Base-by-base conservation (phyloP, 2,113 vertebrate species). In the Jaculus jaculus region DNA sequence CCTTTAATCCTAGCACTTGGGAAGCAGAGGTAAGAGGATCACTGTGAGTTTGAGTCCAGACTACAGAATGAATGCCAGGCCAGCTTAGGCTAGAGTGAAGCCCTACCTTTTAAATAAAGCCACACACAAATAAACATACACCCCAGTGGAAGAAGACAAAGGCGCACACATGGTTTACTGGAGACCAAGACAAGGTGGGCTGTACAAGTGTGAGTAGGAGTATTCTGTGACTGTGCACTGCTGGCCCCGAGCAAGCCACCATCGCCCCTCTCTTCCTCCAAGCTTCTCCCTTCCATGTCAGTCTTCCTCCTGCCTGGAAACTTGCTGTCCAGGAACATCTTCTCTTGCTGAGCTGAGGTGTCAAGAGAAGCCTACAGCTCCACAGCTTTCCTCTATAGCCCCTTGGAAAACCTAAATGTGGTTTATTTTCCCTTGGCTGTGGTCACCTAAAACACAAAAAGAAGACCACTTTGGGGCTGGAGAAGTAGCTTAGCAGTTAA, bases 41-140 rank as follows among this genome's bases (percentile, higher is more conserved):
- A 8, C 42, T 47, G 8, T 47, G 42, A 47, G 42, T 47, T 47
- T 47, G 42, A 47, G 42, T 5, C 42, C 42, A 47, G 42, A 47
- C 42, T 47, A 47, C 42, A 47, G 42, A 47, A 61, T 61, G 60
- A 61, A 12, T 61, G 20, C 60, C 7, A 61, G 15, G 20, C 60
- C 15, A 21, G 20, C 60, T 12, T 61, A 12, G 15, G 20, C 15
- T 61, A 15, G n/a, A 10, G 26, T 20, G 61, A 32, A 34, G 21
- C 28, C 26, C 3, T 82, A 69, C 51, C 63, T 54, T 5, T 20
- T 94, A 21, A 86, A 92, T n/a, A n/a, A n/a, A n/a, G n/a, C n/a
- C n/a, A n/a, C n/a, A n/a, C n/a, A n/a, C n/a, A n/a, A n/a, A 88
- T 92, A 18, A 92, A 90, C 82, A 83, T 21, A 2, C 32, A 77